A percentile compares a stretch with the other conserved stretches of the same genome.
Conservation (phyloP, 1,140 invertebrate genomes). For the Xylocopa sonorina region DNA sequence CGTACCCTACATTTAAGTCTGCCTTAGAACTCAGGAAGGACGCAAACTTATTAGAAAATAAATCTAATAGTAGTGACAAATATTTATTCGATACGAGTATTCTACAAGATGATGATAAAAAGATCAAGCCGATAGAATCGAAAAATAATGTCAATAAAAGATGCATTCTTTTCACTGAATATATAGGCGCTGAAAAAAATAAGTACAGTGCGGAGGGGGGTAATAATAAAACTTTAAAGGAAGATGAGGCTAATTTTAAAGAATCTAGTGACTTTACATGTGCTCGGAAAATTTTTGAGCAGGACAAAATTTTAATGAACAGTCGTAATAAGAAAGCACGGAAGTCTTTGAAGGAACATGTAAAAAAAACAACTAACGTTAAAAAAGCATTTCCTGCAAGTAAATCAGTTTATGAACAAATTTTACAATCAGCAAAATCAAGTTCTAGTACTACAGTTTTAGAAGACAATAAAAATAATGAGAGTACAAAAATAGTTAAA, state of each 20-base stretch:
- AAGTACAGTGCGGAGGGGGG: neutral
- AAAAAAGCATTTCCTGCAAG: slow-evolving; percentile 25
- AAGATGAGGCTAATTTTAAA: neutral
- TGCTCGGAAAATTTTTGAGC: slow-evolving; percentile 51
- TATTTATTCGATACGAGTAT: slow-evolving; percentile 9
- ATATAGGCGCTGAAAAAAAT: neutral
- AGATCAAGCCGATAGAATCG: neutral
- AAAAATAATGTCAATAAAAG: neutral
- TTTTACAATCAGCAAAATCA: slow-evolving; percentile 47
- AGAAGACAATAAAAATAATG: slow-evolving; percentile 1
- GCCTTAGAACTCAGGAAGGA: slow-evolving; percentile 69
- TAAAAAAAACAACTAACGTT: slow-evolving; percentile 40
- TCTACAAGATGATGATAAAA: slow-evolving; percentile 18
- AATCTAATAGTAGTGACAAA: slow-evolving; percentile 6
- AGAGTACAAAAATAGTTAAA: slow-evolving; percentile 17
- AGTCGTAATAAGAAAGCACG: slow-evolving; percentile 6
- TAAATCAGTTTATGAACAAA: slow-evolving; percentile 56
- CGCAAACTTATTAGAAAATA: slow-evolving; percentile 6
- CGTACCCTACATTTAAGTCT: slow-evolving; percentile 65
- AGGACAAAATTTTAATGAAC: neutral
- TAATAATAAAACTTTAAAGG: neutral
- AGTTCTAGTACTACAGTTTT: neutral
- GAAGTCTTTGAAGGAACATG: slow-evolving; percentile 24
- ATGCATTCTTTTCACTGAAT: neutral
- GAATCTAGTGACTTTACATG: slow-evolving; percentile 56